Evolutionary conservation across 2,888 invertebrate genomes (phyloP), one percentile per base, ranked within the genome.

Genomic region (Congeria kusceri): DNA sequence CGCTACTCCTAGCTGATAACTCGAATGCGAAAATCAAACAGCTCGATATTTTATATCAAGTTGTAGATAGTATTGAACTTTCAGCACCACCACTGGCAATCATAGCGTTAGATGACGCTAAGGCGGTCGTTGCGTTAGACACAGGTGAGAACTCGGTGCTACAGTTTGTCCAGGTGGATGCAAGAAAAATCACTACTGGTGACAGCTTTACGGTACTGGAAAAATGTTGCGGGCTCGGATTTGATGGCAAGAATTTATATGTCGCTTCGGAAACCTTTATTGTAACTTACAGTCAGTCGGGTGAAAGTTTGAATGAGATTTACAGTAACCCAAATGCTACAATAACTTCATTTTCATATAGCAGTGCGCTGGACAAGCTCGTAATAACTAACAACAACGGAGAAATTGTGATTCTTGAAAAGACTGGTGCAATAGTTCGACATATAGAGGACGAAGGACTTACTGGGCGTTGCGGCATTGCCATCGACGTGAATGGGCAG

Each of bases 21-120:
- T 29, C 72, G 15, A 80, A 80, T 62, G 27, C 56, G 25, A 68
- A 59, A 18, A 28, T 80, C 7, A 80, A 80, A 56, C 80, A 80
- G 7, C 65, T 76, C 11, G 80, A 80, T 44, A 70, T 80, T 11
- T 57, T 75, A 0, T 80, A 64, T 32, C 63, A 68, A 29, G 25
- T 76, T 23, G 69, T 65, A 27, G 80, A 67, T 23, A 61, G 27
- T 20, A 23, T 58, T 18, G 29, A 65, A 15, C 61, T 77, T 0
- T 46, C 66, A 27, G 61, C 53, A 4, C 32, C 53, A 23, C 77
- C 77, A 0, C 11, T n/a, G 11, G 53, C 46, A n/a, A 59, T 77
- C 1, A 53, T 61, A 59, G 27, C 27, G n/a, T 23, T 71, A 15
- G 29, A 23, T 32, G 46, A 61, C 15, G 57, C 18, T 3, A 62